Evolutionary conservation across 2,888 invertebrate genomes (phyloP).

Genomic region (Pheosia gnoma): DNA sequence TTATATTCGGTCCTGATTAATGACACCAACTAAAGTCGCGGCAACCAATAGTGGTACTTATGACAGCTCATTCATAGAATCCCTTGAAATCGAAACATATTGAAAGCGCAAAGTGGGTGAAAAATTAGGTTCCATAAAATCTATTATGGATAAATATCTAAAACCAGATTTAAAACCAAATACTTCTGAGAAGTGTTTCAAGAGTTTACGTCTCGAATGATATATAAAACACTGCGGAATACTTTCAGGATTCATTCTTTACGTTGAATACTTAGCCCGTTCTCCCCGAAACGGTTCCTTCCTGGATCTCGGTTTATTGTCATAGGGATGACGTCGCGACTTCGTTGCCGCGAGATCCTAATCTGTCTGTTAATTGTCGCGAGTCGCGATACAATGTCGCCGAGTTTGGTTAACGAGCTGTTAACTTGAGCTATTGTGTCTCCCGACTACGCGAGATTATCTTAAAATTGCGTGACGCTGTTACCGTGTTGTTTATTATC

Average conservation of each 20-base stretch:
- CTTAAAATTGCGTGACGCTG: constrained; percentile 27
- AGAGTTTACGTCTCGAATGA: not conserved
- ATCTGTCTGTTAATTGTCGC: constrained; percentile 69
- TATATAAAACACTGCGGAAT: constrained; percentile 31
- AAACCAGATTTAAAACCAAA: no score
- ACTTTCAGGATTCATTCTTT: constrained; percentile 43
- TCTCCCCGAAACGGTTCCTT: constrained; percentile 27
- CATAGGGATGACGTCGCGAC: constrained; percentile 46
- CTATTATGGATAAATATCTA: no score
- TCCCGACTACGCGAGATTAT: constrained; percentile 34
- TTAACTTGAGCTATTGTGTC: constrained; percentile 67
- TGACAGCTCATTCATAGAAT: no score
- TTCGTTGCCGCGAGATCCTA: constrained; percentile 49
- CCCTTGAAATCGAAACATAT: no score
- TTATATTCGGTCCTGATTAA: not conserved
- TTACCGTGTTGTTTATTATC: constrained; percentile 13
- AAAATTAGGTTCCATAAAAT: not conserved
- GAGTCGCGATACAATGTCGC: constrained; percentile 56
- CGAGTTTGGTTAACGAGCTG: constrained; percentile 67
- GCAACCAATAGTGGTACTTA: not conserved
- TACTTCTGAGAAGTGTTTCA: no score
- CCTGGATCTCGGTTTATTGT: constrained; percentile 50
- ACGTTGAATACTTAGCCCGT: constrained; percentile 41
- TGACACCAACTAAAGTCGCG: not conserved
- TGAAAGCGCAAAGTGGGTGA: not conserved